Percentiles rank a stretch among this genome's conserved stretches.
Evolutionary conservation across 2,113 vertebrate genomes (phyloP).

Genomic region (Oreochromis tanganicae): DNA sequence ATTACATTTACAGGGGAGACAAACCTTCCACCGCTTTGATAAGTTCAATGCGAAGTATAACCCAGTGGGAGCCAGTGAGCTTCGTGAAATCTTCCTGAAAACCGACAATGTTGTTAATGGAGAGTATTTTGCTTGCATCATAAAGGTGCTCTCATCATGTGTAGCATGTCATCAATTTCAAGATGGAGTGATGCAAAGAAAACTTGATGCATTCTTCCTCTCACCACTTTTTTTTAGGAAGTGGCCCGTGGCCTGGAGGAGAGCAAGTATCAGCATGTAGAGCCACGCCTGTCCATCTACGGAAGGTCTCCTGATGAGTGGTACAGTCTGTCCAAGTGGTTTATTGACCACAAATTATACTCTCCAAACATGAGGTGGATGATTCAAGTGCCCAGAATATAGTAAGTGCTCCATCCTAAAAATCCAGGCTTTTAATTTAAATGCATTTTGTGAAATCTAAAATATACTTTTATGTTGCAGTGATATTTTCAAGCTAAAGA

Average conservation of each 20-base stretch:
- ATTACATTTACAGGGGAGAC: conserved; percentile 79
- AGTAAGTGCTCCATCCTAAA: conserved; percentile 72
- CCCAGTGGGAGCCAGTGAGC: conserved; percentile 92
- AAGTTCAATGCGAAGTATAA: conserved; percentile 99
- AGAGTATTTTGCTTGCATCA: conserved; percentile 93
- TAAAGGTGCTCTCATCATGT: conserved; percentile 78
- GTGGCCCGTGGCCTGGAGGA: conserved; percentile 87
- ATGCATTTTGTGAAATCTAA: neutral
- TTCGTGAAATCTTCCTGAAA: conserved; percentile 97
- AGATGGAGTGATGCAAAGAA: neutral
- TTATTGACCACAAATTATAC: conserved; percentile 86
- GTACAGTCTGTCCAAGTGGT: conserved; percentile 84
- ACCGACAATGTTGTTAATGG: conserved; percentile 89
- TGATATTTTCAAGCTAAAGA: conserved; percentile 89
- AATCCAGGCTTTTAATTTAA: neutral
- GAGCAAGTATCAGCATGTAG: conserved; percentile 90
- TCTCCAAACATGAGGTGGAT: conserved; percentile 93
- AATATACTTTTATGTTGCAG: conserved; percentile 60
- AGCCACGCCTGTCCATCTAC: conserved; percentile 90
- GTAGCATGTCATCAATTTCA: neutral
- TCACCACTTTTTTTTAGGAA: conserved; percentile 68
- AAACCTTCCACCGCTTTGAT: conserved; percentile 97
- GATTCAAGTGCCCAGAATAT: conserved; percentile 92
- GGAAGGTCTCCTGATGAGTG: conserved; percentile 84
- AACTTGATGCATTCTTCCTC: neutral